These are phyloP conservation scores for Botia almorhae DNA, from an alignment of 2,797 vertebrate genomes.

Conservation along the genomic window DNA sequence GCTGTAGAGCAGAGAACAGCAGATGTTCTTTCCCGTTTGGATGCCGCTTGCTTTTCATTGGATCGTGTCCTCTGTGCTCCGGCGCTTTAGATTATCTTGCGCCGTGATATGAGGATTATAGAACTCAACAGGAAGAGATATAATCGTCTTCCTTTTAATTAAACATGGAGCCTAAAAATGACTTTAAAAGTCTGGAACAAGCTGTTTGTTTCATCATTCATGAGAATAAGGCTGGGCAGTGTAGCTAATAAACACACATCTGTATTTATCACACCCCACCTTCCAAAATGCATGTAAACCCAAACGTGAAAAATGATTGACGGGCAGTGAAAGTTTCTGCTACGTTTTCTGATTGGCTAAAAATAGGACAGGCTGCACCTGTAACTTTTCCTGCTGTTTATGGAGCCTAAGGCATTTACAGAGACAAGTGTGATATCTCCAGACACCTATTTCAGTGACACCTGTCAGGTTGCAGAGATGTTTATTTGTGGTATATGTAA, in stretches of 20 bases:
- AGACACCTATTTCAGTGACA: not conserved
- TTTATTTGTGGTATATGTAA: not conserved
- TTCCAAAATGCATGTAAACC: not conserved
- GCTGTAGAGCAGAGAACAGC: constrained; percentile 1
- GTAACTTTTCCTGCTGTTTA: not conserved
- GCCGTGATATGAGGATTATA: constrained; percentile 36
- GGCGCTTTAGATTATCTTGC: constrained; percentile 27
- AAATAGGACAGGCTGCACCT: not conserved
- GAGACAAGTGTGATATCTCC: not conserved
- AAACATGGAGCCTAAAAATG: constrained; percentile 19
- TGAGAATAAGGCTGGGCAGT: not conserved
- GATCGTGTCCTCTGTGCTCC: constrained; percentile 7
- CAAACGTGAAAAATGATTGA: not conserved
- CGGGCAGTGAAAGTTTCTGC: not conserved
- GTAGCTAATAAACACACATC: too few species aligned
- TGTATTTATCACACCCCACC: too few species aligned
- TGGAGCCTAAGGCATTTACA: not conserved
- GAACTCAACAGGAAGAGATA: constrained; percentile 24
- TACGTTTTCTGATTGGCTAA: not conserved
- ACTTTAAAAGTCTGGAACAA: constrained; percentile 1
- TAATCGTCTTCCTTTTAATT: constrained; percentile 19
- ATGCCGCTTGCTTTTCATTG: constrained; percentile 19
- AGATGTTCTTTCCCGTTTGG: constrained; percentile 18
- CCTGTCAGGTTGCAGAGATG: not conserved
- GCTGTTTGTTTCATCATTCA: not conserved